Evolutionary conservation across 2,888 invertebrate species (phyloP), one percentile per base, ranked within the genome.

Genomic region (Lasioglossum villosulum): DNA sequence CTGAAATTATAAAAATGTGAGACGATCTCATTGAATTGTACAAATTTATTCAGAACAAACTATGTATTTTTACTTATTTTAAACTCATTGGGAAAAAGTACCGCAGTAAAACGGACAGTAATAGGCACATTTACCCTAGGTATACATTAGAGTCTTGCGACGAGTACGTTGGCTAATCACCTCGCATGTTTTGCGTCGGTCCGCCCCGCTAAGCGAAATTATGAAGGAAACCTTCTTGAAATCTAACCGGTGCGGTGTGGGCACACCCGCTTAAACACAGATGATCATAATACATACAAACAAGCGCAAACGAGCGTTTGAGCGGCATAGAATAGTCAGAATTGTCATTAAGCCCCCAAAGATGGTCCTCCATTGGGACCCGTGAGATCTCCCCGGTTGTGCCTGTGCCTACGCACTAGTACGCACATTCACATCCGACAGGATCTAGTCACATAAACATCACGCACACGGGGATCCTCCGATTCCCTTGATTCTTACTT

Each of bases 261-360:
- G 75, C 48, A 78, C 23, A 83, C 70, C 80, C 77, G 87, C 87
- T 87, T 88, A 89, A 88, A 74, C 84, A 83, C 86, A 86, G 86
- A 89, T 88, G 84, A 88, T 88, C 88, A 80, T 89, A 86, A 89
- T 93, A 92, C 92, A 92, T 92, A 94, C 91, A 94, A 94, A 93
- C 92, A 94, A 92, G 92, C 91, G 92, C 93, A 94, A 94, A 94
- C 93, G 94, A 94, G 94, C 94, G 89, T 93, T 94, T 94, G 94
- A 94, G 93, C 93, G 92, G 90, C 92, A 93, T 93, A 92, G 93
- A 93, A 93, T 93, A 91, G 93, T 91, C 91, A 84, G 91, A 92
- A 94, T 94, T 92, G 93, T 93, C 93, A 92, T 91, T 89, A 91
- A 89, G 91, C 89, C 82, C 68, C 86, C 86, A 79, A 84, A 89